These are phyloP conservation scores for Brienomyrus longianalis DNA, from an alignment of 2,113 vertebrate genomes.

Conservation along the genomic window DNA sequence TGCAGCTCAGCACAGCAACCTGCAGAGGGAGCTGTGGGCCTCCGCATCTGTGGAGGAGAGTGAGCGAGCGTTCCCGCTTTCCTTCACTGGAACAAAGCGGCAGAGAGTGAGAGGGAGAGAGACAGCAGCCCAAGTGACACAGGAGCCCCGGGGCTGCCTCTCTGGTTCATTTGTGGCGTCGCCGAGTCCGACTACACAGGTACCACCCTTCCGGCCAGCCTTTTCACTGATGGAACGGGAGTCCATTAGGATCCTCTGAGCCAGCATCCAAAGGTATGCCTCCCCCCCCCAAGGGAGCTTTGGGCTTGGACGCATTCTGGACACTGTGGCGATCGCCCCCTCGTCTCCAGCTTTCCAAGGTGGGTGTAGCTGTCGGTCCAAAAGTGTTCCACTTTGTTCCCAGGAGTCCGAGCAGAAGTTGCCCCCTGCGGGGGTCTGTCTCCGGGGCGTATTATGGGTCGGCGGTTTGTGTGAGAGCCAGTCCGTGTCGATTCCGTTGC, in stretches of 20 bases:
- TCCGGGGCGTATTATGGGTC: constrained; percentile 33
- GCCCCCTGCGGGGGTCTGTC: constrained; percentile 32
- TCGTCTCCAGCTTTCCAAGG: constrained; percentile 2
- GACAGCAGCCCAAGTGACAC: constrained; percentile 58
- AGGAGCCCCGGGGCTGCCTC: constrained; percentile 51
- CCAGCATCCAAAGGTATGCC: constrained; percentile 45
- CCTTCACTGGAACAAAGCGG: constrained; percentile 17
- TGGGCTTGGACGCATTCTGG: not conserved
- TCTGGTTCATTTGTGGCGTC: constrained; percentile 48
- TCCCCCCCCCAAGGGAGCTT: not conserved
- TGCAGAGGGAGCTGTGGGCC: constrained; percentile 69
- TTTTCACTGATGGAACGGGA: constrained; percentile 33
- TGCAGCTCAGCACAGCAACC: constrained; percentile 40
- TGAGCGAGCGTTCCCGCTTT: constrained; percentile 4
- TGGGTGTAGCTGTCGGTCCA: constrained; percentile 5
- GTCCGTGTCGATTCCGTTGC: constrained; percentile 35
- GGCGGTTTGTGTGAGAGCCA: constrained; percentile 24
- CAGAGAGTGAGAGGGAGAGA: constrained; percentile 30
- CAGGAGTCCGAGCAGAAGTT: constrained; percentile 44
- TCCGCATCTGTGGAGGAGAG: constrained; percentile 43
- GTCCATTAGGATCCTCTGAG: constrained; percentile 44
- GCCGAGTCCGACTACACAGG: constrained; percentile 48
- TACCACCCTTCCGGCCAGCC: constrained; percentile 43
- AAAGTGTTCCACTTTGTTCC: constrained; percentile 42
- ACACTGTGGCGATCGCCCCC: not conserved